phyloP scores from a whole-genome alignment of 2,113 vertebrate species.

The Anguilla rostrata region DNA sequence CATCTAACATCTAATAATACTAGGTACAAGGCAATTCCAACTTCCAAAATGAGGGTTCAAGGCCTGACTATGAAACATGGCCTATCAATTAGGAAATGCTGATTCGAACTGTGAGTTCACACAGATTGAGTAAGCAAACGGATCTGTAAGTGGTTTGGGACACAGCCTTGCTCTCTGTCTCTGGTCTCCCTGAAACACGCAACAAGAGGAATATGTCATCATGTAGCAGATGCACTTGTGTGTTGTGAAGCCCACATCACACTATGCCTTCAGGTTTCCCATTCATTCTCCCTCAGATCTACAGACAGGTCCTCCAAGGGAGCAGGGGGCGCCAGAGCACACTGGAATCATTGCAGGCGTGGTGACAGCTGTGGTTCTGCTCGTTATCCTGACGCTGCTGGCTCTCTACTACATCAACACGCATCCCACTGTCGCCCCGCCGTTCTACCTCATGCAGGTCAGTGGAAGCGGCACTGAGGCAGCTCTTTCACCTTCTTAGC shows the following conservation, averaged over 20 bases:
- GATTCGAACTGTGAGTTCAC: not conserved
- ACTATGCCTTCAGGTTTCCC: not conserved
- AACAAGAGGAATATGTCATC: not conserved
- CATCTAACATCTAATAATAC: not conserved
- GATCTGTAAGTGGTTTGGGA: not conserved
- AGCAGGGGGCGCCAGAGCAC: constrained; percentile 47
- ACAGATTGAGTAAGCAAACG: not conserved
- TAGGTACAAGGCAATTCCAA: not conserved
- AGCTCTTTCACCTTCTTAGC: no score
- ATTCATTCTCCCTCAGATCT: constrained; percentile 44
- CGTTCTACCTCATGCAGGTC: constrained; percentile 80
- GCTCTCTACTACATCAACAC: constrained; percentile 81
- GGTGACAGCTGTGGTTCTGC: constrained; percentile 69
- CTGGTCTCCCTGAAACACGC: not conserved
- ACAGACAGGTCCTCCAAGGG: constrained; percentile 50
- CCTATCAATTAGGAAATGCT: not conserved
- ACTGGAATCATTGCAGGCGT: constrained; percentile 74
- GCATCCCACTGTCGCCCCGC: constrained; percentile 67
- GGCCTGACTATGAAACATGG: not conserved
- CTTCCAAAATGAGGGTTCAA: not conserved
- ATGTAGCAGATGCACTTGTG: not conserved
- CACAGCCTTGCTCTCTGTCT: not conserved
- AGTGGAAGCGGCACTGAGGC: constrained; percentile 31
- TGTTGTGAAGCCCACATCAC: not conserved
- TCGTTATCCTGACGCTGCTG: constrained; percentile 70